These are phyloP conservation scores for Trematomus bernacchii DNA, from an alignment of 2,797 vertebrate species.

Conservation along the genomic window DNA sequence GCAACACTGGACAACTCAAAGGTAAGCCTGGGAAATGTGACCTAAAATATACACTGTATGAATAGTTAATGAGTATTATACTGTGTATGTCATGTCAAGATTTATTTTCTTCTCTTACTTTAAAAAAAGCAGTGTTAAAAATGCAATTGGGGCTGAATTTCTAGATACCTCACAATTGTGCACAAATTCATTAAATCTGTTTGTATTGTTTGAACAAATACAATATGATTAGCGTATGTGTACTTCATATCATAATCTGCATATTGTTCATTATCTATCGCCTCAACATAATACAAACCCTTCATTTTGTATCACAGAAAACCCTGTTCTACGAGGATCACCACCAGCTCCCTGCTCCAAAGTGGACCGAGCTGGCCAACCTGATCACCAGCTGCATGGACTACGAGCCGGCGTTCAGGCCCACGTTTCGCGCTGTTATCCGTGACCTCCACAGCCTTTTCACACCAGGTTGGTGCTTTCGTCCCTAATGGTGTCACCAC, in stretches of 20 bases:
- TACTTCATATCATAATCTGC: slow-evolving; percentile 3
- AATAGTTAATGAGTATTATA: background rate
- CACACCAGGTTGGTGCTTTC: slow-evolving; percentile 89
- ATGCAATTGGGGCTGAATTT: background rate
- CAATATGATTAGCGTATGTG: background rate
- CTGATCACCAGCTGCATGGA: slow-evolving; percentile 97
- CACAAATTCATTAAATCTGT: background rate
- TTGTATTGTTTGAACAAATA: background rate
- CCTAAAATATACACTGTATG: background rate
- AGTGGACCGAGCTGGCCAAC: slow-evolving; percentile 96
- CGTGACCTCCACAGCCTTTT: slow-evolving; percentile 96
- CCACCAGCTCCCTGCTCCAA: slow-evolving; percentile 95
- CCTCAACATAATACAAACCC: background rate
- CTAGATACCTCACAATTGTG: background rate
- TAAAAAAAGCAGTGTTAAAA: background rate
- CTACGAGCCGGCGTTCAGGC: slow-evolving; percentile 94
- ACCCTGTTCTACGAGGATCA: slow-evolving; percentile 94
- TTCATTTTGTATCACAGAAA: slow-evolving; percentile 83
- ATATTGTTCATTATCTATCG: too few species aligned
- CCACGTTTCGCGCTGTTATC: slow-evolving; percentile 94
- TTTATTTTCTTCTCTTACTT: background rate
- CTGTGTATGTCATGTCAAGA: background rate
- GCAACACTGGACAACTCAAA: slow-evolving; percentile 90
- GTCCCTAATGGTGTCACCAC: background rate
- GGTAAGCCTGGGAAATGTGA: slow-evolving; percentile 59